These are phyloP conservation scores for Halcyon smyrnensis DNA, from an alignment of 2,797 vertebrate genomes.

Conservation along the genomic window DNA sequence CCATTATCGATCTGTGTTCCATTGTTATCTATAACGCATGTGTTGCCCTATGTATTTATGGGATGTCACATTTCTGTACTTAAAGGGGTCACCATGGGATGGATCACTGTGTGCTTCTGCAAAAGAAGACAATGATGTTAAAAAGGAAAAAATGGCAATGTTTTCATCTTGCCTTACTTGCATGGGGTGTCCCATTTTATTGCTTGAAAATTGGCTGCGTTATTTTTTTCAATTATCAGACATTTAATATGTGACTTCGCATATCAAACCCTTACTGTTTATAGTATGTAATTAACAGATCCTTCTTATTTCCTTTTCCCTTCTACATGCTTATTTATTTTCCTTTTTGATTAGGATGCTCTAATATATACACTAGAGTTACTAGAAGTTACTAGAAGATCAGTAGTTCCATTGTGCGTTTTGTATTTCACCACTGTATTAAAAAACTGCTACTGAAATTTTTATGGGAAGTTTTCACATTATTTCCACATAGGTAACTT, in stretches of 20 bases:
- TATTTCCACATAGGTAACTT: not conserved
- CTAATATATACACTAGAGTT: not conserved
- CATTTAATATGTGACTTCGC: not conserved
- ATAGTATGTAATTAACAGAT: not conserved
- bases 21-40: not conserved
- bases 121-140: not conserved
- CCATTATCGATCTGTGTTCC: not conserved
- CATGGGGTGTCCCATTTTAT: not conserved
- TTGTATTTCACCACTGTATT: not conserved
- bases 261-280: not conserved
- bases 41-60: not conserved
- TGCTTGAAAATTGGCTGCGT: not conserved
- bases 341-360: not conserved
- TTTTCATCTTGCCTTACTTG: not conserved
- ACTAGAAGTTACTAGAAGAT: not conserved
- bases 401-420: not conserved
- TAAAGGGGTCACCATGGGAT: not conserved
- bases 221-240: not conserved
- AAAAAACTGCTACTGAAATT: not conserved
- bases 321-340: not conserved
- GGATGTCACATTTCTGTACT: not conserved
- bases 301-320: not conserved
- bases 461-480: not conserved
- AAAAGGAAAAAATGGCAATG: not conserved
- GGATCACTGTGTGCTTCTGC: not conserved